Evolutionary conservation across 1,140 invertebrate genomes (phyloP), one percentile per base, ranked within the genome.

Genomic region (Asbolus verrucosus): DNA sequence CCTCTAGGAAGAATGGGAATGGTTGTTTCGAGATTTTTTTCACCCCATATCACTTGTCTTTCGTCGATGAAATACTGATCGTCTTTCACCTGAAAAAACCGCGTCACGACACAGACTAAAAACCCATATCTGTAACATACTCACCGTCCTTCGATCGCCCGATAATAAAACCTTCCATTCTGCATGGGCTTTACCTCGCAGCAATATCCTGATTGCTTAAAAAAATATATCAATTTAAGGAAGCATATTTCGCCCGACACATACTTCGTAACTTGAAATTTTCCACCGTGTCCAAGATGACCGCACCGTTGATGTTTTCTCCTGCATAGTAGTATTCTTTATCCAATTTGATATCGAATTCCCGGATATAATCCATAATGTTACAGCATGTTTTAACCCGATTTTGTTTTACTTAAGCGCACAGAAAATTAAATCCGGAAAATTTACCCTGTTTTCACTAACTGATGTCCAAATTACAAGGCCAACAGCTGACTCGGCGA

Each of bases 11-110:
- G 81, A 69, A 93, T 91, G n/a, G 90, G 90, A 67, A 91, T 86
- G n/a, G 85, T 80, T 3, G 77, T 76, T 41, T 78, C 77, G 9
- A 80, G 65, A 73, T 83, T 82, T 90, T 91, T 91, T 87, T 92
- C 91, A 46, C 92, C 92, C 90, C 91, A 94, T 43, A 94, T 87
- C 16, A 90, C 83, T 38, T 86, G 84, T 76, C 92, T 84, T 67
- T 94, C 91, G 74, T 94, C 92, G 16, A 94, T 87, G 79, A 93
- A 92, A 75, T 92, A 91, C 79, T 94, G 91, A 77, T 94, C 92
- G 81, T 93, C 92, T 80, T 91, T 91, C 0, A 94, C 78, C 79
- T 81, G 27, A 66, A 71, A 71, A 3, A 5, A 33, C 43, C 24
- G 11, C 8, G 13, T 3, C 36, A n/a, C n/a, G n/a, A 11, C 4